These are phyloP conservation scores for Eugnorisma glareosa DNA, from an alignment of 2,888 invertebrate species.

Conservation along the genomic window DNA sequence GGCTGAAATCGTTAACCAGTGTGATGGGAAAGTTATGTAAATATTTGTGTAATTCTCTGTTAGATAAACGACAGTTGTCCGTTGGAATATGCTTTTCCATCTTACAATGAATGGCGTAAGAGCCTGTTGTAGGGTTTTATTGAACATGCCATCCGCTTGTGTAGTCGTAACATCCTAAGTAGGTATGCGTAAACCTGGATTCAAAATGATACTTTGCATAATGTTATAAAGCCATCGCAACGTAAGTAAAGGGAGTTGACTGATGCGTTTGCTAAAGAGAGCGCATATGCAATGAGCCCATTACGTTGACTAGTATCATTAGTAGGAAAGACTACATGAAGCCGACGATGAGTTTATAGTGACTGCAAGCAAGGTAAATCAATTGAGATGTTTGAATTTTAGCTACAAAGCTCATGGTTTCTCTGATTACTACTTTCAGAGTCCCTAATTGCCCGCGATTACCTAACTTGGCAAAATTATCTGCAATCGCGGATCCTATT, in stretches of 20 bases:
- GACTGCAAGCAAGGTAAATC: not conserved
- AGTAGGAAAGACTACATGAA: not conserved
- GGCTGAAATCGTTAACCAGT: constrained; percentile 46
- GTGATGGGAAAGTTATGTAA: constrained; percentile 58
- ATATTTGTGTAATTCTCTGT: constrained; percentile 44
- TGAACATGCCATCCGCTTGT: constrained; percentile 37
- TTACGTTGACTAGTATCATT: not conserved
- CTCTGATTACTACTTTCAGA: constrained; percentile 16
- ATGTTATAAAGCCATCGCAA: constrained; percentile 7
- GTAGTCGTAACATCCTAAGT: constrained; percentile 33
- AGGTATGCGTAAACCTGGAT: constrained; percentile 30
- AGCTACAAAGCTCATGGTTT: not conserved
- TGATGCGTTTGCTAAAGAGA: constrained; percentile 25
- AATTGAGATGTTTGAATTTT: constrained; percentile 3
- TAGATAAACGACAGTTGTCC: constrained; percentile 41
- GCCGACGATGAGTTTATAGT: not conserved
- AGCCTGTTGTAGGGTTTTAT: constrained; percentile 38
- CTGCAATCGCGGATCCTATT: constrained; percentile 48
- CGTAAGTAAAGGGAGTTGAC: constrained; percentile 24
- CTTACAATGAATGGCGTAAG: constrained; percentile 37
- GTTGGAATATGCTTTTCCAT: constrained; percentile 25
- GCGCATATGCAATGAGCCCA: constrained; percentile 18
- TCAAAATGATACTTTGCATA: constrained; percentile 31
- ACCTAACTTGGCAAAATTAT: constrained; percentile 50
- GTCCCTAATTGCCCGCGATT: constrained; percentile 35